Conservation (phyloP, 2,113 vertebrate species). For the Origma solitaria region DNA sequence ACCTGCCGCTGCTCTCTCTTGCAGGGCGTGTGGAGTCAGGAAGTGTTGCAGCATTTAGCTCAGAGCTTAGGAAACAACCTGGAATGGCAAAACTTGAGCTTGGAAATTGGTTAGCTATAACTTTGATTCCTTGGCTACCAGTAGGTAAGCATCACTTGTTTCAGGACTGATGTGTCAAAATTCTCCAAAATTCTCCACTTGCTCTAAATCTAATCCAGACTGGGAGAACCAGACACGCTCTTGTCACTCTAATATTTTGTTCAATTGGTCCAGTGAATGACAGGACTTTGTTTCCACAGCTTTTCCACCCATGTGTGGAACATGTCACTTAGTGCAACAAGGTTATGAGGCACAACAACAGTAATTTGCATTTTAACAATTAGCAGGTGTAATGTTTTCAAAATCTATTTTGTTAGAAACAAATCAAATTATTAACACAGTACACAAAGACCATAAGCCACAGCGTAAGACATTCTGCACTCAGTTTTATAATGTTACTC, state of each 20-base stretch:
- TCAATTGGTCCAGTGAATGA: background rate
- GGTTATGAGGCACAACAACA: background rate
- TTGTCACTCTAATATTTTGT: background rate
- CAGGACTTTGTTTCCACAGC: background rate
- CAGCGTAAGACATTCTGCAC: background rate
- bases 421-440: background rate
- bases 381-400: background rate
- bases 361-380: background rate
- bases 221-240: background rate
- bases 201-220: background rate
- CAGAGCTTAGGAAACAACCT: background rate
- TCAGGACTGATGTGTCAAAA: background rate
- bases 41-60: background rate
- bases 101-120: background rate
- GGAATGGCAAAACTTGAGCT: background rate
- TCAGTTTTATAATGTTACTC: background rate
- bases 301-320: background rate
- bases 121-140: background rate
- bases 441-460: background rate
- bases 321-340: accelerated
- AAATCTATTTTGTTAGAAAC: background rate
- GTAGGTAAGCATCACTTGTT: background rate
- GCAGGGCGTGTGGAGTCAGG: background rate
- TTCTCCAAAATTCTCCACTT: background rate
- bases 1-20: background rate